phyloP scores from a whole-genome alignment of 2,113 vertebrate species.

The Bungarus multicinctus region DNA sequence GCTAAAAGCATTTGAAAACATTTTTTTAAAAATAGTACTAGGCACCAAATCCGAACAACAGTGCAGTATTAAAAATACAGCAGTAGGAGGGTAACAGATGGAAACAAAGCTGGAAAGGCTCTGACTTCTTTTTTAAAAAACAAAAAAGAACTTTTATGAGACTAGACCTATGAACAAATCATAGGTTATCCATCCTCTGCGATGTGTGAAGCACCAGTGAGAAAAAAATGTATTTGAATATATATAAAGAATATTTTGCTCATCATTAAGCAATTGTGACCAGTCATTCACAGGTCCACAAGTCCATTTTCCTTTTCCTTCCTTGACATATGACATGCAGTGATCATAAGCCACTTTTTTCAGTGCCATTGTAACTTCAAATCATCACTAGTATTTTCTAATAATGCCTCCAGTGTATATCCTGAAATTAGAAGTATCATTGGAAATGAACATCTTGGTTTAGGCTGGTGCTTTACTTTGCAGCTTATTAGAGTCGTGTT shows the following conservation, averaged over 20 bases:
- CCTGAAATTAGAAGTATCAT: background rate
- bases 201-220: background rate
- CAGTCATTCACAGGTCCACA: background rate
- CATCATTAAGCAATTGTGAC: background rate
- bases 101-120: background rate
- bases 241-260: background rate
- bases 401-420: background rate
- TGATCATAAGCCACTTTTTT: background rate
- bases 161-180: background rate
- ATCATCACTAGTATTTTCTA: background rate
- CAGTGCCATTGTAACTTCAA: background rate
- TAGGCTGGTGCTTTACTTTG: background rate
- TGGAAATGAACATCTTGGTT: background rate
- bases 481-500: background rate
- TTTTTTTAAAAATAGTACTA: background rate
- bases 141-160: background rate
- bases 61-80: background rate
- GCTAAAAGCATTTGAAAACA: background rate
- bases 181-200: background rate
- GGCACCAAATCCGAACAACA: background rate
- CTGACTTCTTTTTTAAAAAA: background rate
- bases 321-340: background rate
- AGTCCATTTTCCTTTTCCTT: background rate
- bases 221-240: background rate
- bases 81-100: background rate